phyloP scores from a whole-genome alignment of 2,888 invertebrate species.

The Ashinkailepas kermadecensis region DNA sequence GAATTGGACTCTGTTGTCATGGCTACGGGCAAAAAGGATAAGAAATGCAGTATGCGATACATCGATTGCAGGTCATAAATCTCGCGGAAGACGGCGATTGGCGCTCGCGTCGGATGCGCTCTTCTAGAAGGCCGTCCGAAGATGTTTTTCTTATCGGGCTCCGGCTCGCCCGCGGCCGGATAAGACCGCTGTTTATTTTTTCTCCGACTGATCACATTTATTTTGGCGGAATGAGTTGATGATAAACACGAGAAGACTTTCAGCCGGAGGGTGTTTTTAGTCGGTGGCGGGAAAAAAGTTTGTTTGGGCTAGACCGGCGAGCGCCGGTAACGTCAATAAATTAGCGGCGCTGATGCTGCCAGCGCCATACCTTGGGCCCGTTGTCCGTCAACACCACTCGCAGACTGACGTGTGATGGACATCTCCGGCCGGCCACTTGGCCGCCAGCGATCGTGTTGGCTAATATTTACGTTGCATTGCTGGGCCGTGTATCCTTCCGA shows the following conservation, averaged over 20 bases:
- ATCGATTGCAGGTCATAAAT: conserved; percentile 8
- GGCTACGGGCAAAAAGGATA: conserved; percentile 16
- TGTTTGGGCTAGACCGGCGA: background rate
- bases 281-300: background rate
- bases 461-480: background rate
- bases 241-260: conserved; percentile 18
- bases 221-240: conserved; percentile 18
- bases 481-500: background rate
- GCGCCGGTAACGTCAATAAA: background rate
- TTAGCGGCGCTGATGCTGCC: background rate
- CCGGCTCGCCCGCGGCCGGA: background rate
- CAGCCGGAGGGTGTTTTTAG: conserved; percentile 8
- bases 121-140: background rate
- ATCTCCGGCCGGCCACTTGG: background rate
- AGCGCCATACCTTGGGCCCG: background rate
- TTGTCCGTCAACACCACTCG: background rate
- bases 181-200: background rate
- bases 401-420: background rate
- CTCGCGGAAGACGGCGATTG: background rate
- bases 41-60: conserved; percentile 16
- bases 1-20: conserved; percentile 4
- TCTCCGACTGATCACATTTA: conserved; percentile 7
- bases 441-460: background rate
- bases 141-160: conserved; percentile 8
- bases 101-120: background rate